A percentile compares a stretch with the other conserved stretches of the same genome.
Conservation (phyloP, 2,797 vertebrate species). For the Scyliorhinus canicula region DNA sequence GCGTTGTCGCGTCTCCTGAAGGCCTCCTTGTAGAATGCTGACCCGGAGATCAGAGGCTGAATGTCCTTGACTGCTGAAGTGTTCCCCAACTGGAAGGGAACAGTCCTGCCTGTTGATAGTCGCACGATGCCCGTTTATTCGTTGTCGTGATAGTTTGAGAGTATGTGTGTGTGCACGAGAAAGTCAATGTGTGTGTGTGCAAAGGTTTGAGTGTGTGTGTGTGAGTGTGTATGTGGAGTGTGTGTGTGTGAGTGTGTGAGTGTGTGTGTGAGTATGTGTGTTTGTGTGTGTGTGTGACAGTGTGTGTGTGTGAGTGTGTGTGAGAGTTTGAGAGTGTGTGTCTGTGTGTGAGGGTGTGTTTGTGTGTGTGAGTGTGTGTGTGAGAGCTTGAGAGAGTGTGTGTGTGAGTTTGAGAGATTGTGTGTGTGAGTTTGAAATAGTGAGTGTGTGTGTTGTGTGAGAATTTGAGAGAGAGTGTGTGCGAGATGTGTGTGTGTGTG, state of each 20-base stretch:
- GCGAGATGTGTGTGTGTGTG: no score
- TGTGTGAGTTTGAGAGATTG: background rate
- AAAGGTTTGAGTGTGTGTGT: background rate
- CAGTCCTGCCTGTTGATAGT: no score
- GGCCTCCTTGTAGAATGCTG: no score
- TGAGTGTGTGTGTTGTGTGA: no score
- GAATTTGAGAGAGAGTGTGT: no score
- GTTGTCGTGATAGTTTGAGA: no score
- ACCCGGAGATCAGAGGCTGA: no score
- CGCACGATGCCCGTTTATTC: no score
- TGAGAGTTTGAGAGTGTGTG: background rate
- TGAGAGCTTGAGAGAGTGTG: background rate
- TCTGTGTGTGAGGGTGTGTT: background rate
- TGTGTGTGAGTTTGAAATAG: no score
- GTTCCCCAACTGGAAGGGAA: no score
- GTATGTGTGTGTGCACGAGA: background rate
- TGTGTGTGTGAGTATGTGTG: background rate
- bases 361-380: background rate
- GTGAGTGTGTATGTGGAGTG: background rate
- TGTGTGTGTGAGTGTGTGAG: background rate
- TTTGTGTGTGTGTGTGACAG: background rate
- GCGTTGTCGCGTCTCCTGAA: no score
- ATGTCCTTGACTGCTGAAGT: no score
- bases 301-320: background rate
- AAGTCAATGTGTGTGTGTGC: background rate